A percentile compares a stretch with the other conserved stretches of the same genome.
Conservation (phyloP, 2,113 vertebrate species). For the Salvelinus fontinalis region DNA sequence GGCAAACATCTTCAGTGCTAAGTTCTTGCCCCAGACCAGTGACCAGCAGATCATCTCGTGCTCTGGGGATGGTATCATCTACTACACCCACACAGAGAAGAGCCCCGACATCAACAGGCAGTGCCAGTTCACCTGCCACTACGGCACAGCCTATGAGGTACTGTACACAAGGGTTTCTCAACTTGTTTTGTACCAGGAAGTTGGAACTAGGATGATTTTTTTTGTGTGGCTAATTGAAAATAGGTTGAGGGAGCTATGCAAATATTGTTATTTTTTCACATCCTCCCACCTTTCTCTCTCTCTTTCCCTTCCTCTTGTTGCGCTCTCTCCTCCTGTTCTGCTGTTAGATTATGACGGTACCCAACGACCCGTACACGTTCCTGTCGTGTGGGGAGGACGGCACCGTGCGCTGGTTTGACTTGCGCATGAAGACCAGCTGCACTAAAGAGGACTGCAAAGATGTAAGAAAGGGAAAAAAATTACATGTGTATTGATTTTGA, state of each 20-base stretch:
- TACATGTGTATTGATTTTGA: too few species aligned
- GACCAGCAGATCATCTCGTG: constrained; percentile 97
- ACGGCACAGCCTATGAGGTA: constrained; percentile 99
- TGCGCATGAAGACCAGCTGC: constrained; percentile 95
- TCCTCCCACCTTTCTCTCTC: neutral
- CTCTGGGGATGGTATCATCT: constrained; percentile 97
- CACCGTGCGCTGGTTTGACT: constrained; percentile 97
- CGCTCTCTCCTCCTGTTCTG: constrained; percentile 1
- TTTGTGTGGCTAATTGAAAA: neutral
- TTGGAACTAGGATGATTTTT: neutral
- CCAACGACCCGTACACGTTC: constrained; percentile 97
- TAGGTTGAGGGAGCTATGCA: neutral
- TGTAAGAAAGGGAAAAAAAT: constrained; percentile 73
- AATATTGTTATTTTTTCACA: neutral
- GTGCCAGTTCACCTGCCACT: constrained; percentile 97
- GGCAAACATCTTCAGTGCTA: constrained; percentile 98
- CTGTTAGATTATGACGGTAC: constrained; percentile 94
- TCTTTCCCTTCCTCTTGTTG: neutral
- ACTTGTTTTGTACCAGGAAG: neutral
- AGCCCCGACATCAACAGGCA: constrained; percentile 92
- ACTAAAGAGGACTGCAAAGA: constrained; percentile 99
- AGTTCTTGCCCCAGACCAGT: constrained; percentile 95
- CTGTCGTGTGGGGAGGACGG: constrained; percentile 98
- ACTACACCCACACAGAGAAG: constrained; percentile 93
- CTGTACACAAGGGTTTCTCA: neutral